Percentiles rank a stretch among this genome's conserved stretches.
These are phyloP conservation scores for Vandiemenella viatica DNA, from an alignment of 2,888 invertebrate genomes.

Conservation along the genomic window DNA sequence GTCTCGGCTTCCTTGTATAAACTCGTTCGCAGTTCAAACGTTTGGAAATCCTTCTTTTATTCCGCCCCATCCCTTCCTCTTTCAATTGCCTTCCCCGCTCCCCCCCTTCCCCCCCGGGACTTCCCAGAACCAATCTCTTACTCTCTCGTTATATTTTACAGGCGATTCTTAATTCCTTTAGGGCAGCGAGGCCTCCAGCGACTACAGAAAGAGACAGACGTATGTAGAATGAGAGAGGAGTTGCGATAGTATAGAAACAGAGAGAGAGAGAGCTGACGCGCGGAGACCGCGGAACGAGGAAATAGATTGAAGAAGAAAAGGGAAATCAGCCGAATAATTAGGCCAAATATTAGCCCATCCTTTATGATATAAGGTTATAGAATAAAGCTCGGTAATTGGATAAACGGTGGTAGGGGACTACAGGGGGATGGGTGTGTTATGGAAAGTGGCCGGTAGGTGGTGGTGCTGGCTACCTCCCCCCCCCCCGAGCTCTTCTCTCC, in stretches of 20 bases:
- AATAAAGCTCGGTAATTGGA: slow-evolving; percentile 17
- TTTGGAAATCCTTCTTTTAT: background rate
- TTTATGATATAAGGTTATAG: slow-evolving; percentile 16
- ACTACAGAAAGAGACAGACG: too few species aligned
- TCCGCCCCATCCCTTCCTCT: background rate
- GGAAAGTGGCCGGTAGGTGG: background rate
- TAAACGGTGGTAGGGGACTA: slow-evolving; percentile 15
- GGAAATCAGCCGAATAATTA: slow-evolving; percentile 19
- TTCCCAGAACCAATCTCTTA: background rate
- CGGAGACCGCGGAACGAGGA: background rate
- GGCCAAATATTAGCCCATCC: slow-evolving; percentile 19
- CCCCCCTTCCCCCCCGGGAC: background rate
- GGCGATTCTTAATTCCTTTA: background rate
- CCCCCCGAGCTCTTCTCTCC: too few species aligned
- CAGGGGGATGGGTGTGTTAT: slow-evolving; percentile 4
- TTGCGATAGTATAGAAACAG: background rate
- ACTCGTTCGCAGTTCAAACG: background rate
- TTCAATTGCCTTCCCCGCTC: background rate
- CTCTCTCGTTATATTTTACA: background rate
- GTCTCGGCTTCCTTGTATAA: background rate
- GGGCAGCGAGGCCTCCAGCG: too few species aligned
- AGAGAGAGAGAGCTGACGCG: background rate
- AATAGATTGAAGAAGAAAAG: background rate
- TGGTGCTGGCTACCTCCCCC: background rate
- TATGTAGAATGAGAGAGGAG: background rate